Evolutionary conservation across 1,140 invertebrate species (phyloP), one percentile per base, ranked within the genome.

Genomic region (Gonatopus flavifemur): DNA sequence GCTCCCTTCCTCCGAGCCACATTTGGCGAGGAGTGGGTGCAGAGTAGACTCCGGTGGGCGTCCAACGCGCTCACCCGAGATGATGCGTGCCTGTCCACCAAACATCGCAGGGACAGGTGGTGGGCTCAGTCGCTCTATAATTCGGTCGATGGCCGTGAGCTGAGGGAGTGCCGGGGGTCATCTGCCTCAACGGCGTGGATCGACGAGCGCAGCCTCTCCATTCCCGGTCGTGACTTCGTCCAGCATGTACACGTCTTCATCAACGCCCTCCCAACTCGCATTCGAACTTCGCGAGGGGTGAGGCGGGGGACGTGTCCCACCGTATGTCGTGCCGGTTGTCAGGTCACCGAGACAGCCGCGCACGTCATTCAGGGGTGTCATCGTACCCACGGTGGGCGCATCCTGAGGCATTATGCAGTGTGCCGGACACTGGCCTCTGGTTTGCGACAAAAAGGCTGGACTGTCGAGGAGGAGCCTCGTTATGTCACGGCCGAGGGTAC

Each of bases 351-450:
- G 37, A 72, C 74, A 0, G 55, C 61, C 5, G 58, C 63, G 15
- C 73, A 77, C 40, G 57, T 66, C 2, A 64, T 77, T 1, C 71
- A 77, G 42, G 46, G 52, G 7, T 78, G 74, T 49, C 50, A 54
- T 15, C 25, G 70, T 16, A 72, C 69, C 0, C 72, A 76, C 52
- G 68, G 67, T 5, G 67, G 67, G 0, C 49, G 71, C 0, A 62
- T 74, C 5, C 15, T 57, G 9, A 52, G 71, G 3, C 74, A 79
- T 35, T 31, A 72, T 36, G 50, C 49, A 0, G 41, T 69, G 0
- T 31, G 15, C 0, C 13, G 30, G 1, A 49, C 20, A 0, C 3
- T 67, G 1, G 40, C 49, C 0, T n/a, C 6, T 0, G 31, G 38
- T 1, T 15, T 67, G 0, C 8, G 9, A 9, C 7, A 36, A 0